Evolutionary conservation across 64 coral and sea anemone species (phyloP).

Genomic region (Dendrophyllia cribrosa): DNA sequence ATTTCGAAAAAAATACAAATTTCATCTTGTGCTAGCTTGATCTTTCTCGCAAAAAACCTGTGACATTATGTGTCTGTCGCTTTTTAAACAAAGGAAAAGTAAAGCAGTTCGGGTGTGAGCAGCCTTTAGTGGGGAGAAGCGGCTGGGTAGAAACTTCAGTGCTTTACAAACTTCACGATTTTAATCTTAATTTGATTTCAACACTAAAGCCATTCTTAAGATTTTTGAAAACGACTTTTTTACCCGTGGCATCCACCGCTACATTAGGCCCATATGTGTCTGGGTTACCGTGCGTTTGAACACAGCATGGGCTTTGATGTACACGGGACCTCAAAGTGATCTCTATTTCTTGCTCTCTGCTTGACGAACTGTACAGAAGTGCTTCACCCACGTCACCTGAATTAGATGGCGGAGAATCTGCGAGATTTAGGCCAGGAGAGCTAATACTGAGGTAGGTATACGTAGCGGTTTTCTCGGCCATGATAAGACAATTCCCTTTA

Average conservation of each 20-base stretch:
- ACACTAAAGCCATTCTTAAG: too few species aligned
- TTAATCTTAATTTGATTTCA: too few species aligned
- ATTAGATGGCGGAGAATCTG: neutral
- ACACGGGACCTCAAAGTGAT: neutral
- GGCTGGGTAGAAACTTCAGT: too few species aligned
- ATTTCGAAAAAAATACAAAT: too few species aligned
- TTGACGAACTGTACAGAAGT: neutral
- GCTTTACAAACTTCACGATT: too few species aligned
- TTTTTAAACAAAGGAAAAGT: too few species aligned
- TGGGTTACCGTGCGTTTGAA: neutral
- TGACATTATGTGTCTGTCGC: too few species aligned
- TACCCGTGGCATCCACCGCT: neutral
- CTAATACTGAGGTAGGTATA: neutral
- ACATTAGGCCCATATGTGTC: neutral
- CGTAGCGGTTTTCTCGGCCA: neutral
- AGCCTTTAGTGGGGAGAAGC: too few species aligned
- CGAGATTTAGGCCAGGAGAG: neutral
- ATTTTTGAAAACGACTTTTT: too few species aligned
- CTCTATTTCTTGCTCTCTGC: neutral
- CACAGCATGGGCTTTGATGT: neutral
- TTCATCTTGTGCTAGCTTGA: too few species aligned
- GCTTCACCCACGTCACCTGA: neutral
- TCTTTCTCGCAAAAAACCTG: too few species aligned
- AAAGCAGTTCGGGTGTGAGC: too few species aligned
- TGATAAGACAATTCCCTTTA: neutral